A percentile compares a stretch with the other conserved stretches of the same genome.
phyloP scores from a whole-genome alignment of 1,140 invertebrate genomes.

The Myzus persicae region DNA sequence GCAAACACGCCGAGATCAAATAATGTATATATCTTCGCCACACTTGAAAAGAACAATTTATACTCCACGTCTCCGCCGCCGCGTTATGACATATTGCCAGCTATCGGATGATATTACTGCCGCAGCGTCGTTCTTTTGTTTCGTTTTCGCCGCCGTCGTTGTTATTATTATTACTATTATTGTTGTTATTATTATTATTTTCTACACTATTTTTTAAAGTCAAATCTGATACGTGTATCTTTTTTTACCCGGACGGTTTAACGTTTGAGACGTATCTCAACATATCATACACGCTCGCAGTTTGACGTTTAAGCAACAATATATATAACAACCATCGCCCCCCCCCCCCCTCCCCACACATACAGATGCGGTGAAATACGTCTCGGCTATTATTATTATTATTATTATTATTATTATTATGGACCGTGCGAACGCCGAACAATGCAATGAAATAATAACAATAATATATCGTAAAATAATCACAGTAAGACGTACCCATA shows the following conservation, averaged over 20 bases:
- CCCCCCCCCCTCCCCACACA: no score
- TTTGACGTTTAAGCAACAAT: background rate
- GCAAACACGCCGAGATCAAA: slow-evolving; percentile 18
- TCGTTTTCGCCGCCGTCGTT: background rate
- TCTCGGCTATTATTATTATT: background rate
- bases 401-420: no score
- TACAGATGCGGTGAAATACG: background rate
- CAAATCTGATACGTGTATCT: background rate
- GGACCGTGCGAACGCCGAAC: background rate
- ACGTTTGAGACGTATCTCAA: background rate
- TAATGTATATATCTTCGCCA: background rate
- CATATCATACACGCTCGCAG: background rate
- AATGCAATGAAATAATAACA: background rate
- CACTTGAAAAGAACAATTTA: slow-evolving; percentile 24
- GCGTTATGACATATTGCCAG: slow-evolving; percentile 27
- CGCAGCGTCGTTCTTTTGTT: background rate
- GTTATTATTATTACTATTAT: background rate
- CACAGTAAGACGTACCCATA: background rate
- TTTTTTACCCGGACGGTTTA: background rate
- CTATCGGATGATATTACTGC: slow-evolving; percentile 29
- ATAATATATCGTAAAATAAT: background rate
- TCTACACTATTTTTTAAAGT: background rate
- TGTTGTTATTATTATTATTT: background rate
- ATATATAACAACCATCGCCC: background rate
- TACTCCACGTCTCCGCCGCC: background rate